Conservation (phyloP, 2,888 invertebrate genomes). For the Dasysyrphus albostriatus region DNA sequence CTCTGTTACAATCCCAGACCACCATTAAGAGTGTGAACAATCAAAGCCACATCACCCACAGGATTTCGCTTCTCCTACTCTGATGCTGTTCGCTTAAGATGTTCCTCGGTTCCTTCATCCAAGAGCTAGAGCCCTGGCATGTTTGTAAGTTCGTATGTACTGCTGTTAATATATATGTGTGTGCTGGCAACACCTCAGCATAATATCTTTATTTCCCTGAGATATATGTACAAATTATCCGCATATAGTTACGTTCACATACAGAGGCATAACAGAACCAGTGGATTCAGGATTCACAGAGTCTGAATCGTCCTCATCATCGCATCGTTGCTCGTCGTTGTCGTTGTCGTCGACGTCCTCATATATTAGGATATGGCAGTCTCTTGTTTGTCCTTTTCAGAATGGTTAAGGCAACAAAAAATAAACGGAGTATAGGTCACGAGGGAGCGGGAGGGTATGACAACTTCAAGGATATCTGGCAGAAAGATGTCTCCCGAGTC, state of each 20-base stretch:
- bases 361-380: constrained; percentile 69
- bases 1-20: constrained; percentile 76
- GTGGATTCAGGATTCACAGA: constrained; percentile 20
- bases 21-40: constrained; percentile 77
- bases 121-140: constrained; percentile 28
- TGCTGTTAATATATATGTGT: constrained; percentile 36
- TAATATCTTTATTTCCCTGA: constrained; percentile 76
- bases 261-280: constrained; percentile 11
- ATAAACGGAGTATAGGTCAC: constrained; percentile 19
- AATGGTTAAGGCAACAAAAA: constrained; percentile 41
- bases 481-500: constrained; percentile 74
- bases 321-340: constrained; percentile 43
- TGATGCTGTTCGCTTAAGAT: constrained; percentile 64
- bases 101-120: constrained; percentile 54
- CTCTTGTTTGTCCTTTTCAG: constrained; percentile 74
- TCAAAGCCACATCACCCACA: constrained; percentile 77
- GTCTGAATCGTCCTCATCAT: constrained; percentile 46
- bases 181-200: constrained; percentile 71
- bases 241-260: constrained; percentile 55
- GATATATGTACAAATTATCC: constrained; percentile 76
- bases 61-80: constrained; percentile 67
- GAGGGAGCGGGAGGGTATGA: constrained; percentile 50
- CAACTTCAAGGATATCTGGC: constrained; percentile 75
- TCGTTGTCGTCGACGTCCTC: constrained; percentile 39
- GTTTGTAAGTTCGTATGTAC: constrained; percentile 46